A percentile compares a stretch with the other conserved stretches of the same genome.
Conservation (phyloP, 2,113 vertebrate species). For the Cryptomyrus ogoouensis region DNA sequence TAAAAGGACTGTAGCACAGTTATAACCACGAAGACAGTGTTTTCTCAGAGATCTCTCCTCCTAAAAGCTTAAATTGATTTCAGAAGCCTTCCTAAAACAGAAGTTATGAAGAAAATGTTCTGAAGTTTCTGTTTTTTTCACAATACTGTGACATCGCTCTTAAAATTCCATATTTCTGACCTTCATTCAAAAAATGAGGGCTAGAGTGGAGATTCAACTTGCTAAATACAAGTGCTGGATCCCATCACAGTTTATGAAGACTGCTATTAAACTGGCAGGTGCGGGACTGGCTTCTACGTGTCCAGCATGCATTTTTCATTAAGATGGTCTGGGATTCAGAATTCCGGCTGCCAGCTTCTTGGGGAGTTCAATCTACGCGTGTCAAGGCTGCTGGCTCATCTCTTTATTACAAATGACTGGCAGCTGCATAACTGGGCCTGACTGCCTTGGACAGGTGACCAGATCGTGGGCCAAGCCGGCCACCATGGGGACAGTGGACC, state of each 20-base stretch:
- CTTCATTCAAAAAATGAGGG: background rate
- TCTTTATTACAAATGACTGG: slow-evolving; percentile 22
- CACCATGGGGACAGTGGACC: background rate
- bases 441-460: background rate
- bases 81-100: background rate
- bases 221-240: background rate
- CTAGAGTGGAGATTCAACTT: background rate
- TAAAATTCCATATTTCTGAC: background rate
- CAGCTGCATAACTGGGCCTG: slow-evolving; percentile 11
- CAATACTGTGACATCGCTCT: background rate
- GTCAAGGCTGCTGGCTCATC: background rate
- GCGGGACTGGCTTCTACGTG: background rate
- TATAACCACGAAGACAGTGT: background rate
- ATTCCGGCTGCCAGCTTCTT: background rate
- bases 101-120: background rate
- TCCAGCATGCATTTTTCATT: background rate
- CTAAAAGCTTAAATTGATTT: background rate
- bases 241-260: background rate
- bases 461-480: background rate
- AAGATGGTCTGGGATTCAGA: background rate
- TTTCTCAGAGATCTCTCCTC: background rate
- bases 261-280: background rate
- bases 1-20: background rate
- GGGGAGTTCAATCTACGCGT: background rate
- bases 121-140: background rate